Evolutionary conservation across 2,797 vertebrate genomes (phyloP).

Genomic region (Falco biarmicus): DNA sequence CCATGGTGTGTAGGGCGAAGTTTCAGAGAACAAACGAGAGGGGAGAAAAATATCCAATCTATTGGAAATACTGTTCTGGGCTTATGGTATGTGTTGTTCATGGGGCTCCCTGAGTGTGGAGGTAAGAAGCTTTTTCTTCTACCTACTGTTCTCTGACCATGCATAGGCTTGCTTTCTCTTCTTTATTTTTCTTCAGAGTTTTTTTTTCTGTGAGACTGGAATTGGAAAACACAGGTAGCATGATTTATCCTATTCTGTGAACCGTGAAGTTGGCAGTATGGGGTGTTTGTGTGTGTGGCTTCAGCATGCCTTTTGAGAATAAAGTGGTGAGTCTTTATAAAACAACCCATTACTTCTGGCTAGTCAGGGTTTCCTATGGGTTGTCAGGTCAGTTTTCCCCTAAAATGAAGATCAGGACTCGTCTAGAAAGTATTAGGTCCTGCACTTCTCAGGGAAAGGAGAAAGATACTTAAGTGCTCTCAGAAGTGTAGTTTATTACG

Average conservation of each 20-base stretch:
- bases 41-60: neutral
- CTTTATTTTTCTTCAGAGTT: neutral
- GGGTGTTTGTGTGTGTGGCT: neutral
- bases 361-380: neutral
- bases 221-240: neutral
- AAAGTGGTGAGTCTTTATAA: neutral
- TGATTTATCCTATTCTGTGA: neutral
- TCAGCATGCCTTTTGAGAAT: neutral
- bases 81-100: neutral
- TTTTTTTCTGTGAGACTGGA: neutral
- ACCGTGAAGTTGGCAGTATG: neutral
- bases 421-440: neutral
- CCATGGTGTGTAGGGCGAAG: neutral
- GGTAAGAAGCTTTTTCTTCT: conserved; percentile 28
- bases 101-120: neutral
- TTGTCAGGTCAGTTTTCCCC: neutral
- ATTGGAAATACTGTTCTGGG: rapidly evolving
- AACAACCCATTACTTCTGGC: neutral
- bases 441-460: neutral
- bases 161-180: neutral
- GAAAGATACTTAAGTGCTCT: neutral
- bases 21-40: neutral
- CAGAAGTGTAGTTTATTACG: neutral
- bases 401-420: neutral
- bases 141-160: neutral